These are phyloP conservation scores for Achatina immaculata DNA, from an alignment of 1,140 invertebrate species.

Conservation along the genomic window DNA sequence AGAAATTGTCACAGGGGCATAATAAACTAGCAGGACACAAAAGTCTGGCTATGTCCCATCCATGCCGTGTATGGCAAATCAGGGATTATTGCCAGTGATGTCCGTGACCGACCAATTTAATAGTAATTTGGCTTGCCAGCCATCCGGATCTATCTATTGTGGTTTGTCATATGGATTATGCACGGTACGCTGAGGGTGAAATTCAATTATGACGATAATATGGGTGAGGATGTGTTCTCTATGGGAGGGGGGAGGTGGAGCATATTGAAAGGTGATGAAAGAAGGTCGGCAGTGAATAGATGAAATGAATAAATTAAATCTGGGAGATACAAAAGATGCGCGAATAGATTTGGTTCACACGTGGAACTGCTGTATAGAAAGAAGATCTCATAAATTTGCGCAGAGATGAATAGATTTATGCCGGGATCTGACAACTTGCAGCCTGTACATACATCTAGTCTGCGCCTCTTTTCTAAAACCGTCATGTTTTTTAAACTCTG, in stretches of 20 bases:
- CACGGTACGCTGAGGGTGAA: background rate
- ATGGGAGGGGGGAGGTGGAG: background rate
- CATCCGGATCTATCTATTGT: slow-evolving; percentile 13
- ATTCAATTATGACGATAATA: slow-evolving; percentile 10
- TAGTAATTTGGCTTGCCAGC: slow-evolving; percentile 29
- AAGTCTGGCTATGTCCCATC: background rate
- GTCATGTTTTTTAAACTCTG: background rate
- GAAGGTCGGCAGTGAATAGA: background rate
- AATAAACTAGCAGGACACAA: slow-evolving; percentile 1
- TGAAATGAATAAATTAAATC: background rate
- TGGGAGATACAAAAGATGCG: background rate
- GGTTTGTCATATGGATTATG: slow-evolving; percentile 1
- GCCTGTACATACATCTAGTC: background rate
- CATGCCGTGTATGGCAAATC: slow-evolving; percentile 22
- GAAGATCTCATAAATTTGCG: background rate
- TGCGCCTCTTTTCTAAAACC: background rate
- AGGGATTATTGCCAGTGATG: slow-evolving; percentile 1
- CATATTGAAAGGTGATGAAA: background rate
- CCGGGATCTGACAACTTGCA: background rate
- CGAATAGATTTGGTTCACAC: background rate
- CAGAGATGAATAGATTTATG: background rate
- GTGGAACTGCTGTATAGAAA: background rate
- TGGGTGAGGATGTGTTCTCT: background rate
- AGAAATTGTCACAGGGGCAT: slow-evolving; percentile 16
- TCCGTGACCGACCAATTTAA: slow-evolving; percentile 32